Evolutionary conservation across 2,888 invertebrate genomes (phyloP).

Genomic region (Dioctria linearis): DNA sequence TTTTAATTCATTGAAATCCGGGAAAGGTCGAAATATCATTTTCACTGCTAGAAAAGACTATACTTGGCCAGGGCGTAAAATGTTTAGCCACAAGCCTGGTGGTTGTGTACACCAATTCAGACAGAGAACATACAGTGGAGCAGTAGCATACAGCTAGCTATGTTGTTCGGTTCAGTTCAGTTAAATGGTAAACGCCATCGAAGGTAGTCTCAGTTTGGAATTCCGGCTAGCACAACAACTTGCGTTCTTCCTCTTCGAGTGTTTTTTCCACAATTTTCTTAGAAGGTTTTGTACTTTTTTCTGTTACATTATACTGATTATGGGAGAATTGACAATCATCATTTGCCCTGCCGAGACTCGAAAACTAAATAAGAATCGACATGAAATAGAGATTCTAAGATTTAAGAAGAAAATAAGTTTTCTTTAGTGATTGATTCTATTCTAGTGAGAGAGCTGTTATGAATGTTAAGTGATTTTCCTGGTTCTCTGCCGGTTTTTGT

Average conservation of each 20-base stretch:
- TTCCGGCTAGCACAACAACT: background rate
- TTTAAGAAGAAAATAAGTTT: background rate
- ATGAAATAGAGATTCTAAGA: background rate
- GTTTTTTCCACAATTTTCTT: background rate
- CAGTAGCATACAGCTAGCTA: background rate
- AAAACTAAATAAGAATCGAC: constrained; percentile 16
- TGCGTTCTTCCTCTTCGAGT: constrained; percentile 24
- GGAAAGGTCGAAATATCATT: constrained; percentile 49
- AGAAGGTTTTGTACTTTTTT: background rate
- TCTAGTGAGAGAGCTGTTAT: background rate
- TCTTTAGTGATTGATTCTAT: constrained; percentile 15
- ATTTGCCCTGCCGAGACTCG: constrained; percentile 3
- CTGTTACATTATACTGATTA: background rate
- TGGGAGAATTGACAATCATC: constrained; percentile 9
- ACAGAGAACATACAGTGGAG: no score
- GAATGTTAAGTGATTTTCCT: constrained; percentile 21
- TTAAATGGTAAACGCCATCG: constrained; percentile 52
- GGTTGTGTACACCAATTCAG: background rate
- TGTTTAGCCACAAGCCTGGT: constrained; percentile 40
- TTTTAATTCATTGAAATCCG: constrained; percentile 47
- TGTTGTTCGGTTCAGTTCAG: constrained; percentile 53
- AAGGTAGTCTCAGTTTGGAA: constrained; percentile 35
- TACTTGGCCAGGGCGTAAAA: constrained; percentile 51
- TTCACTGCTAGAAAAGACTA: constrained; percentile 42
- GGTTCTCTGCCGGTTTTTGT: constrained; percentile 19